Percentiles rank a stretch among this genome's conserved stretches.
These are phyloP conservation scores for Tyria jacobaeae DNA, from an alignment of 2,888 invertebrate species.

Conservation along the genomic window DNA sequence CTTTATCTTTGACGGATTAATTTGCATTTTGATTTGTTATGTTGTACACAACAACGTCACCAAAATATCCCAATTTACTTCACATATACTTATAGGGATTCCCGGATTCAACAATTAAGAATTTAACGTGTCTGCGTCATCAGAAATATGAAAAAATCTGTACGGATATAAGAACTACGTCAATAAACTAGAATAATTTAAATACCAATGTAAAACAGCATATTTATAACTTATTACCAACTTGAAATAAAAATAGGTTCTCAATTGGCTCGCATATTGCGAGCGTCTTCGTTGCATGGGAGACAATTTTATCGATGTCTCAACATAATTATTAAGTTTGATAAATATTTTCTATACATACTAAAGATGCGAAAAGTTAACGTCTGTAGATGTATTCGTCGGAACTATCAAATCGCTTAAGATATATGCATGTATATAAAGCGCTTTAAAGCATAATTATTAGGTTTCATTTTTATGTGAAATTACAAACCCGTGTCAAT, in stretches of 20 bases:
- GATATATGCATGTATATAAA: no score
- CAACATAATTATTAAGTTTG: no score
- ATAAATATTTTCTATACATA: no score
- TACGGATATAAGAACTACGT: background rate
- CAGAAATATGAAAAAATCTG: background rate
- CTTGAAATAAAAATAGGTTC: no score
- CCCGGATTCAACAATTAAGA: background rate
- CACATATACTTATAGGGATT: background rate
- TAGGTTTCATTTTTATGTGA: background rate
- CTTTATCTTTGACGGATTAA: background rate
- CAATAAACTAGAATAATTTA: background rate
- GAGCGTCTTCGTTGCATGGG: no score
- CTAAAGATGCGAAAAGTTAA: no score
- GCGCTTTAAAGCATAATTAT: no score
- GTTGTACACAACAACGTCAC: conserved; percentile 4
- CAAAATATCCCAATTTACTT: conserved; percentile 7
- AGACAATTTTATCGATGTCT: no score
- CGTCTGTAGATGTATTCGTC: no score
- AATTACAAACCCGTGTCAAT: background rate
- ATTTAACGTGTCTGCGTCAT: background rate
- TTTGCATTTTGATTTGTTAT: conserved; percentile 6
- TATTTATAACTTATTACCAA: no score
- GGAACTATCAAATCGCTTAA: no score
- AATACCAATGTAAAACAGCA: background rate
- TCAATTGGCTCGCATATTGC: no score